These are phyloP conservation scores for Drosophila eohydei DNA, from an alignment of 2,888 invertebrate genomes.

Conservation along the genomic window DNA sequence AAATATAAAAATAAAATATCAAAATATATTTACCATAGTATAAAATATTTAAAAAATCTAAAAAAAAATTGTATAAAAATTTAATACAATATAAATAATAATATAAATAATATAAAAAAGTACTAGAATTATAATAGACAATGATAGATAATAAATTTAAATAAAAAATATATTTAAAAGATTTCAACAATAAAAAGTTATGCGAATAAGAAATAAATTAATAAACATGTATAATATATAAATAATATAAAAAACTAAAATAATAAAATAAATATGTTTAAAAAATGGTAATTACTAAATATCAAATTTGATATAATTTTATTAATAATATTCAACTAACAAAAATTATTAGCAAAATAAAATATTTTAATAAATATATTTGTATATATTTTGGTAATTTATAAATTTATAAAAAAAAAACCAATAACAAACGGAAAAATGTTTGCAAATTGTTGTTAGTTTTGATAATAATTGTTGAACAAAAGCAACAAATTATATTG, in stretches of 20 bases:
- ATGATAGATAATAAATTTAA: too few relatives aligned
- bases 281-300: too few relatives aligned
- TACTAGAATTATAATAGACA: too few relatives aligned
- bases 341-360: not conserved
- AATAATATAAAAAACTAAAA: too few relatives aligned
- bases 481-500: slow-evolving; percentile 24
- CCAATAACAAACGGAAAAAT: not conserved
- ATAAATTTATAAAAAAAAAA: slow-evolving; percentile 5
- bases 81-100: not conserved
- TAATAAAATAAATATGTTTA: too few relatives aligned
- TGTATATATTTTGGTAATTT: too few relatives aligned
- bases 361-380: not conserved
- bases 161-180: too few relatives aligned
- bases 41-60: not conserved
- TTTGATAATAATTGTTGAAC: not conserved
- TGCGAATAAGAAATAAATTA: too few relatives aligned
- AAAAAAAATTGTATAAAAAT: not conserved
- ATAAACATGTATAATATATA: too few relatives aligned
- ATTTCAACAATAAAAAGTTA: too few relatives aligned
- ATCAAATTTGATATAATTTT: too few relatives aligned
- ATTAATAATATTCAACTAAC: too few relatives aligned
- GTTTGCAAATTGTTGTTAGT: slow-evolving; percentile 10
- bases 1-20: slow-evolving; percentile 7
- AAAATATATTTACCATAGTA: not conserved
- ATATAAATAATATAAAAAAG: not conserved